Evolutionary conservation across 2,797 vertebrate species (phyloP), one percentile per base, ranked within the genome.

Genomic region (Anabas testudineus): DNA sequence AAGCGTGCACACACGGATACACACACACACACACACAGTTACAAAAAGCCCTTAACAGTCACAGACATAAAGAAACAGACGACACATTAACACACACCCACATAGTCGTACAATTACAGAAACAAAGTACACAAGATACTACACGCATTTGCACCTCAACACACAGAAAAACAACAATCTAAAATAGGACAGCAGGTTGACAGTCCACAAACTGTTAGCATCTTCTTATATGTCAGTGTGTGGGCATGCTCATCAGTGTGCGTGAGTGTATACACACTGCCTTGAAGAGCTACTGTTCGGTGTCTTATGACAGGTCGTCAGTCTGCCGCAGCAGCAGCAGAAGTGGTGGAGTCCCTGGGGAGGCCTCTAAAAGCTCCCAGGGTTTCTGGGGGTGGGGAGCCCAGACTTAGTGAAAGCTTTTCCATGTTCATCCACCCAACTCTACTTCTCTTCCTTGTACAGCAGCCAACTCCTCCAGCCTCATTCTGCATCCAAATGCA

Each of bases 381-480:
- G 86, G 74, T 88, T n/a, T 88, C 87, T 76, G 68, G 64, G 76
- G 69, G 45, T 51, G 65, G 74, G 78, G 80, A 83, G 75, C 80
- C 68, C 76, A 74, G 74, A 87, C 85, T 83, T 71, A 84, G 86
- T 92, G 91, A 95, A 93, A 95, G 93, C 92, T 90, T 95, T 94
- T 95, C 88, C 90, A 85, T 94, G 92, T 94, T 93, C 91, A 82
- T 84, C 86, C 85, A 74, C 71, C 74, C 79, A 78, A 74, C 71
- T 78, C 78, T 60, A 46, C 82, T 46, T 62, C 67, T 73, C 79
- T 72, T 81, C 76, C 76, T 83, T 66, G 57, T 52, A 70, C 75
- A 71, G 67, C 72, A 52, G 62, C 42, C 42, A 30, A 32, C 67
- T 75, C 71, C 37, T 3, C 43, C 75, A 21, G 83, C 81, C 80